phyloP scores from a whole-genome alignment of 2,888 invertebrate species.

The Habroteleia sp. region DNA sequence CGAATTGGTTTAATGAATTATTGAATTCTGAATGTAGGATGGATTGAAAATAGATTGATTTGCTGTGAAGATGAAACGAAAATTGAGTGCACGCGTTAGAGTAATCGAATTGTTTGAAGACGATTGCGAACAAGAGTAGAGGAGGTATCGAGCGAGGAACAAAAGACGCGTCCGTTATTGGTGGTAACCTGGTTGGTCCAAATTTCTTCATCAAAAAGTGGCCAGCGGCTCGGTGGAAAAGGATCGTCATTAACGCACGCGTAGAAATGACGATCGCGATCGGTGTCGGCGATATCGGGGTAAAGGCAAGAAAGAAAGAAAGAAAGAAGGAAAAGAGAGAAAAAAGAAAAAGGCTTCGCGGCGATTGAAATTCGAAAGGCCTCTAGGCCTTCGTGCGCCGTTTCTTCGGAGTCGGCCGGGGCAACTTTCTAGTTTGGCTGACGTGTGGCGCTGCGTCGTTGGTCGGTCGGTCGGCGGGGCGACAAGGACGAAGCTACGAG shows the following conservation, averaged over 20 bases:
- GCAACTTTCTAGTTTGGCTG: slow-evolving; percentile 81
- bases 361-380: slow-evolving; percentile 80
- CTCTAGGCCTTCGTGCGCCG: slow-evolving; percentile 72
- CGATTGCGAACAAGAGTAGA: too few relatives aligned
- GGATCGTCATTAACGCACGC: slow-evolving; percentile 23
- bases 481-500: slow-evolving; percentile 29
- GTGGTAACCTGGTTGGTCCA: slow-evolving; percentile 16
- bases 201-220: slow-evolving; percentile 18
- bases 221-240: slow-evolving; percentile 4
- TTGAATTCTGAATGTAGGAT: too few relatives aligned
- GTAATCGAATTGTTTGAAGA: too few relatives aligned
- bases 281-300: slow-evolving; percentile 45
- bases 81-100: too few relatives aligned
- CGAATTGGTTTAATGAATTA: too few relatives aligned
- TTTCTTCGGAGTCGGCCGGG: slow-evolving; percentile 76
- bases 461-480: slow-evolving; percentile 29
- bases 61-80: too few relatives aligned
- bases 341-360: slow-evolving; percentile 18
- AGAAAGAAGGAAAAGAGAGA: slow-evolving; percentile 25
- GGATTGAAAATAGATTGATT: too few relatives aligned
- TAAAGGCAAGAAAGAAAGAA: slow-evolving; percentile 43
- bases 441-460: slow-evolving; percentile 70
- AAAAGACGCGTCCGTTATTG: slow-evolving; percentile 9
- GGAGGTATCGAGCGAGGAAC: slow-evolving; percentile 18
- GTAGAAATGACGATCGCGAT: slow-evolving; percentile 33